These are phyloP conservation scores for Proteles cristata DNA, from an alignment of 2,113 vertebrate species.

Conservation along the genomic window DNA sequence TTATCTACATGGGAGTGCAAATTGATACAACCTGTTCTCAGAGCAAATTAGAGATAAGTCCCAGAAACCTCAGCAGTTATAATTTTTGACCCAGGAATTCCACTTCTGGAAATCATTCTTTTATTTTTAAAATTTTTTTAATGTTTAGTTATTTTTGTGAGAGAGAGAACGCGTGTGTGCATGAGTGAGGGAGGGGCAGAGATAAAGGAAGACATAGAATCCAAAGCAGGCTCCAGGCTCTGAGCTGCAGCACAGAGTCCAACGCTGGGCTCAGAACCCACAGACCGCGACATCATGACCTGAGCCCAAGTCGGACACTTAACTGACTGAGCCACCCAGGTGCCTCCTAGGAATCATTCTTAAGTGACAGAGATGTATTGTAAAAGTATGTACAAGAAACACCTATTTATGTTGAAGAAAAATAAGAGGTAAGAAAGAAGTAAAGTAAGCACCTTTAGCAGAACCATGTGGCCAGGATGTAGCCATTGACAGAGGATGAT, in stretches of 20 bases:
- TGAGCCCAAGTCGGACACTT: no score
- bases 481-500: neutral
- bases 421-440: neutral
- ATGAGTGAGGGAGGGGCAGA: neutral
- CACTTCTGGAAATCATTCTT: neutral
- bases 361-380: neutral
- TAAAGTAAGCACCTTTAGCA: neutral
- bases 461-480: no score
- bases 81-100: neutral
- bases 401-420: neutral
- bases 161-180: neutral
- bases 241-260: neutral
- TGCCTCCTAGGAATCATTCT: neutral
- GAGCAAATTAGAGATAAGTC: neutral
- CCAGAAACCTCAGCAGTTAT: neutral
- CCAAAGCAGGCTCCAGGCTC: neutral
- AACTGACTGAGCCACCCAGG: neutral
- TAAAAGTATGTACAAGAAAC: neutral
- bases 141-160: neutral
- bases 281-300: neutral
- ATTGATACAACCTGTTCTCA: neutral
- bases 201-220: neutral
- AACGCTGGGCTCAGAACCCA: neutral
- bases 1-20: neutral
- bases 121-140: neutral